Percentiles rank a stretch among this genome's conserved stretches.
phyloP scores from a whole-genome alignment of 2,797 vertebrate genomes.

The Poliocrania exsul region DNA sequence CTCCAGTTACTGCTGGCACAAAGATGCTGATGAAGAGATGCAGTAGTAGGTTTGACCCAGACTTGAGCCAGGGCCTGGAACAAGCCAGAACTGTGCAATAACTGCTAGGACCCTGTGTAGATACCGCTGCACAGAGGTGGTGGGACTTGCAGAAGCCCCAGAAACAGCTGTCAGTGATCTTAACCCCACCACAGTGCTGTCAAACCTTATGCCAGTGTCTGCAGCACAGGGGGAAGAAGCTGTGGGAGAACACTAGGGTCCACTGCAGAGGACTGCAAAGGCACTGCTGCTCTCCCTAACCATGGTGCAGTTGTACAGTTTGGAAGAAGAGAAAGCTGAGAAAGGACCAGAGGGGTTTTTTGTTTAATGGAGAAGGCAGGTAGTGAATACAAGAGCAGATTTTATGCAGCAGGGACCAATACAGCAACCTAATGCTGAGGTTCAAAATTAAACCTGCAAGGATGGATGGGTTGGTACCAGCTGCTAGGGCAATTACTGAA shows the following conservation, averaged over 20 bases:
- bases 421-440: neutral
- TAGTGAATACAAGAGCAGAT: neutral
- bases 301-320: rapidly evolving
- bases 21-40: neutral
- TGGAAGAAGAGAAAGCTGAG: neutral
- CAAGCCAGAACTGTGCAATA: neutral
- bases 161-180: rapidly evolving
- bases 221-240: neutral
- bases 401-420: neutral
- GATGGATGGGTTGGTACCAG: neutral
- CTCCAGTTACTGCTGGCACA: rapidly evolving
- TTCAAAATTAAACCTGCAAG: neutral
- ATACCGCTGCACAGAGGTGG: neutral
- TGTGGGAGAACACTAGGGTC: neutral
- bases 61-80: neutral
- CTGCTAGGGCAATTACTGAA: neutral
- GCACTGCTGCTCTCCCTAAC: neutral
- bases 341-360: neutral
- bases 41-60: neutral
- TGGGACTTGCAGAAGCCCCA: neutral
- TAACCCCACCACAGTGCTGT: rapidly evolving
- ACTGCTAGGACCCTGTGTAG: neutral
- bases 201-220: neutral
- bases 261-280: neutral
- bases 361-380: neutral